A percentile compares a stretch with the other conserved stretches of the same genome.
Conservation (phyloP, 2,888 invertebrate genomes). For the Eupithecia dodoneata region DNA sequence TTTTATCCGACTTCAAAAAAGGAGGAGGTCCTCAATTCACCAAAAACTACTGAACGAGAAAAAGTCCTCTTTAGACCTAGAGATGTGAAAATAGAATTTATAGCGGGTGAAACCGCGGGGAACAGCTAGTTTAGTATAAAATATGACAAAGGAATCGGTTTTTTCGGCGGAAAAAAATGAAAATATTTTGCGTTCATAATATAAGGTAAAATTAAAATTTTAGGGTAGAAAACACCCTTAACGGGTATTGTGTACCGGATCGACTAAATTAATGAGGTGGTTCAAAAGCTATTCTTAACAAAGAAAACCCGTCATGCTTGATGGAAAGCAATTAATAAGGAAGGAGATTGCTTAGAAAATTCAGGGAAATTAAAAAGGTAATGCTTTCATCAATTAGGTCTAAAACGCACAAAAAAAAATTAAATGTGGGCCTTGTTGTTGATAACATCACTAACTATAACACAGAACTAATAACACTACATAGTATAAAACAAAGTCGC, state of each 20-base stretch:
- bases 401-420: background rate
- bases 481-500: too few species aligned
- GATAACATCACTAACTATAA: too few species aligned
- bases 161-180: background rate
- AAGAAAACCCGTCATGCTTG: slow-evolving; percentile 15
- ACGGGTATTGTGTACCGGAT: slow-evolving; percentile 31
- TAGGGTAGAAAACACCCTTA: slow-evolving; percentile 30
- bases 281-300: slow-evolving; percentile 29
- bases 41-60: too few species aligned
- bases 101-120: too few species aligned
- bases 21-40: too few species aligned
- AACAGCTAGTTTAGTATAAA: background rate
- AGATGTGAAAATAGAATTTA: too few species aligned
- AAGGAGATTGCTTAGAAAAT: background rate
- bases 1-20: too few species aligned
- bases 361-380: background rate
- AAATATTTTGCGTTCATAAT: background rate
- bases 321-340: slow-evolving; percentile 17
- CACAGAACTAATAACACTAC: too few species aligned
- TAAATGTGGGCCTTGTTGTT: background rate
- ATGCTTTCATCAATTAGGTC: background rate
- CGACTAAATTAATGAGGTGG: slow-evolving; percentile 35
- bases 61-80: too few species aligned
- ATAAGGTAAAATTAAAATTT: background rate
- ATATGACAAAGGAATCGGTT: background rate